Evolutionary conservation across 2,113 vertebrate species (phyloP).

Genomic region (Vidua macroura): DNA sequence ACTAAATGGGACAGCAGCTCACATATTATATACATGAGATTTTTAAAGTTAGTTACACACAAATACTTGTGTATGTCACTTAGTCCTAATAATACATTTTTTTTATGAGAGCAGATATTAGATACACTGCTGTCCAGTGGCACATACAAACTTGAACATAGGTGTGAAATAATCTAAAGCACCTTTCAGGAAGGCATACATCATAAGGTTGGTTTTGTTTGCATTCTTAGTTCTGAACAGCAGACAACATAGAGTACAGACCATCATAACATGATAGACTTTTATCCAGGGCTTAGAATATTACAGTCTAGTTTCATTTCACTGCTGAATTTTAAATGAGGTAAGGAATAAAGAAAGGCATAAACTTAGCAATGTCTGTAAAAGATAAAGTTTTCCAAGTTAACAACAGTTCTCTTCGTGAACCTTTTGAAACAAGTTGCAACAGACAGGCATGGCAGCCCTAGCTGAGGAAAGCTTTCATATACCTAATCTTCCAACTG

Average conservation of each 20-base stretch:
- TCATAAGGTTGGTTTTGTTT: background rate
- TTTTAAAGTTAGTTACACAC: background rate
- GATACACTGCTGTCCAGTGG: background rate
- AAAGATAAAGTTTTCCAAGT: slow-evolving; percentile 16
- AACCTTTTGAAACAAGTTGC: slow-evolving; percentile 67
- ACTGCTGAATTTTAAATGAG: background rate
- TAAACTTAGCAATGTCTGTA: background rate
- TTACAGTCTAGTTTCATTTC: background rate
- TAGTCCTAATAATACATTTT: background rate
- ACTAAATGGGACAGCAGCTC: background rate
- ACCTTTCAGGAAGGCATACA: background rate
- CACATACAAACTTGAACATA: background rate
- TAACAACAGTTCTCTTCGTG: background rate
- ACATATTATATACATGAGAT: background rate
- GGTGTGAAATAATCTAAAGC: background rate
- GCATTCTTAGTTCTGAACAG: background rate
- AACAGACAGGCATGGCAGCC: slow-evolving; percentile 42
- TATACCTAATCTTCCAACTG: slow-evolving; percentile 67
- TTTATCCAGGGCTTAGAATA: background rate
- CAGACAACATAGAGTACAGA: background rate
- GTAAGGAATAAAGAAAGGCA: background rate
- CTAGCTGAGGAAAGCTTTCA: slow-evolving; percentile 63
- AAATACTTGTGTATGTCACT: background rate
- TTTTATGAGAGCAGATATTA: background rate
- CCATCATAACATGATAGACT: background rate